Conservation (phyloP, 1,140 invertebrate genomes). For the Holcopasites calliopsidis region DNA sequence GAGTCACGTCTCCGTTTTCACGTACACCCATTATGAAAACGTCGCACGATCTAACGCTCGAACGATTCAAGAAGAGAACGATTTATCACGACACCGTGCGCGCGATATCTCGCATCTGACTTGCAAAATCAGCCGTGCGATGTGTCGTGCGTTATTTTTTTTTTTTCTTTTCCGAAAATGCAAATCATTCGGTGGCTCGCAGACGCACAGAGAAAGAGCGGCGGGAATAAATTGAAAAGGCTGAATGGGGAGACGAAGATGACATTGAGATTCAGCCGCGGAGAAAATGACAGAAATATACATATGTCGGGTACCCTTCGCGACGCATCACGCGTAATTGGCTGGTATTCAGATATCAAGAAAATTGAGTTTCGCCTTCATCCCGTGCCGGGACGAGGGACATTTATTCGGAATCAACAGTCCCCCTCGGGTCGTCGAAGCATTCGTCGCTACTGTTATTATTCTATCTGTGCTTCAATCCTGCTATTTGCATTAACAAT, state of each 20-base stretch:
- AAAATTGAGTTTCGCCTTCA: conserved; percentile 73
- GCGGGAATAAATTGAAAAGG: conserved; percentile 74
- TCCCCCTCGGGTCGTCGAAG: background rate
- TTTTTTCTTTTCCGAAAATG: conserved; percentile 70
- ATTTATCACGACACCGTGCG: conserved; percentile 53
- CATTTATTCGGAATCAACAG: conserved; percentile 36
- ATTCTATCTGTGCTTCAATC: background rate
- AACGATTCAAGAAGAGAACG: conserved; percentile 49
- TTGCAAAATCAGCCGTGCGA: conserved; percentile 53
- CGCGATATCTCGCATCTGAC: conserved; percentile 53
- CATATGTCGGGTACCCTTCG: conserved; percentile 60
- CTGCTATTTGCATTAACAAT: background rate
- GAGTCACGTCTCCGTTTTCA: conserved; percentile 32
- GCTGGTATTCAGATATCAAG: conserved; percentile 73
- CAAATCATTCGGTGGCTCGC: conserved; percentile 67
- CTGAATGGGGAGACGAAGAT: conserved; percentile 62
- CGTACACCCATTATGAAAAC: conserved; percentile 47
- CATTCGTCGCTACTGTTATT: background rate
- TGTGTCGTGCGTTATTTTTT: conserved; percentile 36
- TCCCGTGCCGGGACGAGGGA: conserved; percentile 33
- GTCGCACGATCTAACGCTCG: conserved; percentile 60
- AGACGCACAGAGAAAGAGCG: conserved; percentile 39
- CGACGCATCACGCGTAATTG: conserved; percentile 72
- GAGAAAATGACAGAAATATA: conserved; percentile 75
- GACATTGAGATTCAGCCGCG: conserved; percentile 73